phyloP scores from a whole-genome alignment of 2,888 invertebrate genomes.

The Ganaspis brasiliensis region DNA sequence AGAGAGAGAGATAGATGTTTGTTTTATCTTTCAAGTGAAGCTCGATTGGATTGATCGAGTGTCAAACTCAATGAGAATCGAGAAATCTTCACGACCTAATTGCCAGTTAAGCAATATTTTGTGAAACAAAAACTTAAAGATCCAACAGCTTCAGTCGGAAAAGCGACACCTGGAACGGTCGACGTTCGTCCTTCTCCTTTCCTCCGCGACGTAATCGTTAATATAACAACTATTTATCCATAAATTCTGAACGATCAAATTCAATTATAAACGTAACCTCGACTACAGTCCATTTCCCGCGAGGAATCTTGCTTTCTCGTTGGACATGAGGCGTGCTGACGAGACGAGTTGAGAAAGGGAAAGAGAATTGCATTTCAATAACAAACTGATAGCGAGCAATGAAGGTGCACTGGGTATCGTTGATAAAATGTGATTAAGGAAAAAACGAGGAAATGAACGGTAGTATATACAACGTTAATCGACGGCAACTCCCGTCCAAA shows the following conservation, averaged over 20 bases:
- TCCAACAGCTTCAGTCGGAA: conserved; percentile 54
- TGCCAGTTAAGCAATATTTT: background rate
- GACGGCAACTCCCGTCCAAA: conserved; percentile 70
- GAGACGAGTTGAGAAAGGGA: conserved; percentile 5
- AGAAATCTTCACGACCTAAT: conserved; percentile 3
- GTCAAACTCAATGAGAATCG: background rate
- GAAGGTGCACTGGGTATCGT: conserved; percentile 3
- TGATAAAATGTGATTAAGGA: conserved; percentile 11
- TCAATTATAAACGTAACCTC: conserved; percentile 79
- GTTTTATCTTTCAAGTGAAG: background rate
- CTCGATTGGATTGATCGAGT: background rate
- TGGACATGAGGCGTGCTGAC: conserved; percentile 35
- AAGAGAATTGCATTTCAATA: background rate
- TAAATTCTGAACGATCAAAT: conserved; percentile 81
- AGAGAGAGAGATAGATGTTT: background rate
- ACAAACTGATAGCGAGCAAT: conserved; percentile 17
- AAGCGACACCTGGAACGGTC: conserved; percentile 54
- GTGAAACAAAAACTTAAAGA: background rate
- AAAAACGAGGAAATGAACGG: conserved; percentile 73
- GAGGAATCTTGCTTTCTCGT: conserved; percentile 42
- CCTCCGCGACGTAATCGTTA: conserved; percentile 77
- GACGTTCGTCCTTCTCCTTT: conserved; percentile 65
- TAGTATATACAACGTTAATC: conserved; percentile 73
- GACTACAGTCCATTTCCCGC: conserved; percentile 75
- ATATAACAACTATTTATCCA: conserved; percentile 79